A percentile compares a stretch with the other conserved stretches of the same genome.
These are phyloP conservation scores for Dallia pectoralis DNA, from an alignment of 2,797 vertebrate genomes.

Conservation along the genomic window DNA sequence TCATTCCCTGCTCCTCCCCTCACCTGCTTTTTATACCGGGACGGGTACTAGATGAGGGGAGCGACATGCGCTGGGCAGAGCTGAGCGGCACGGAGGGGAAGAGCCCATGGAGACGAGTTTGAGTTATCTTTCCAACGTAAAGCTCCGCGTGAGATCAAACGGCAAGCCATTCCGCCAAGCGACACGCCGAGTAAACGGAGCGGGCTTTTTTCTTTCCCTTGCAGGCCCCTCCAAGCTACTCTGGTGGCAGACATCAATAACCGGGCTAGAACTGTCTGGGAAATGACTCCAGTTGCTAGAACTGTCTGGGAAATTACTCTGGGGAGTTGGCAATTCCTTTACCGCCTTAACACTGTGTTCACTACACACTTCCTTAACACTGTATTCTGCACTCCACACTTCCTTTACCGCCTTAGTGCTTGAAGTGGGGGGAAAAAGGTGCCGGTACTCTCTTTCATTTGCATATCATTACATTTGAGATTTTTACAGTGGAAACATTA, in stretches of 20 bases:
- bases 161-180: background rate
- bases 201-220: slow-evolving; percentile 12
- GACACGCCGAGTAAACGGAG: slow-evolving; percentile 16
- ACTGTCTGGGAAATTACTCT: slow-evolving; percentile 3
- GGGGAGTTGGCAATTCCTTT: background rate
- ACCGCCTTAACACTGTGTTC: background rate
- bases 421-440: too few species aligned
- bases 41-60: slow-evolving; percentile 19
- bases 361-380: background rate
- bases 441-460: too few species aligned
- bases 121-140: slow-evolving; percentile 25
- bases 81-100: background rate
- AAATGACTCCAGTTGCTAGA: background rate
- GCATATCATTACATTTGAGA: too few species aligned
- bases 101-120: background rate
- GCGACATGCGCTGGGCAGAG: background rate
- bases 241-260: slow-evolving; percentile 18
- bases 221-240: slow-evolving; percentile 21
- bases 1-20: slow-evolving; percentile 30
- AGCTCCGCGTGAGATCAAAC: slow-evolving; percentile 12
- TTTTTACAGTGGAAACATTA: too few species aligned
- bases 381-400: too few species aligned
- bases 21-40: slow-evolving; percentile 27
- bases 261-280: background rate
- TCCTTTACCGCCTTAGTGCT: too few species aligned